These are phyloP conservation scores for Strigops habroptila DNA, from an alignment of 2,113 vertebrate species.

Conservation along the genomic window DNA sequence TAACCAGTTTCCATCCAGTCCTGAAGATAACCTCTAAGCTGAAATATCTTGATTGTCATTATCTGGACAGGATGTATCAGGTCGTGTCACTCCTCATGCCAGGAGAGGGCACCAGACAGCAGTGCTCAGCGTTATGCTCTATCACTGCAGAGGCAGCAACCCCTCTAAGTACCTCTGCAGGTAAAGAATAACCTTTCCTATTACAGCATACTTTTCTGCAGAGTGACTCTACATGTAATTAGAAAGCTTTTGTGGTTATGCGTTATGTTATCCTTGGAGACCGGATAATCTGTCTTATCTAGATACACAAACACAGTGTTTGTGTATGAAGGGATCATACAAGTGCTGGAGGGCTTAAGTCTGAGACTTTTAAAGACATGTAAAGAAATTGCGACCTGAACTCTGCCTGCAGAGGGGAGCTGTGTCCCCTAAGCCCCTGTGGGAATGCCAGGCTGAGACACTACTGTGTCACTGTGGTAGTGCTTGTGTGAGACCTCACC, in stretches of 20 bases:
- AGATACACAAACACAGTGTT: too few relatives aligned
- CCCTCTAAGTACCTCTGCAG: neutral
- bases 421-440: rapidly evolving
- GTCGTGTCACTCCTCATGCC: neutral
- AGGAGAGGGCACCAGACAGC: constrained; percentile 56
- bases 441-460: neutral
- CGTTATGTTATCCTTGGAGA: neutral
- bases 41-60: rapidly evolving
- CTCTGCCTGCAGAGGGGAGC: neutral
- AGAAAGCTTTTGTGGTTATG: neutral
- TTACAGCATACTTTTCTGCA: neutral
- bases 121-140: rapidly evolving
- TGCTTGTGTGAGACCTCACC: neutral
- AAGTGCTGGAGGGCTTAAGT: neutral
- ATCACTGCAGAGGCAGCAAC: neutral
- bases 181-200: neutral
- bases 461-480: rapidly evolving
- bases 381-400: rapidly evolving
- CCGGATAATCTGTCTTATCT: neutral
- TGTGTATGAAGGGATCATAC: rapidly evolving
- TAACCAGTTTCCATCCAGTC: neutral
- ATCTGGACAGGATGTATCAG: rapidly evolving
- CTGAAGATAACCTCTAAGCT: rapidly evolving
- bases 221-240: neutral
- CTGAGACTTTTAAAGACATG: neutral